These are phyloP conservation scores for Antennarius striatus DNA, from an alignment of 2,113 vertebrate species.

Conservation along the genomic window DNA sequence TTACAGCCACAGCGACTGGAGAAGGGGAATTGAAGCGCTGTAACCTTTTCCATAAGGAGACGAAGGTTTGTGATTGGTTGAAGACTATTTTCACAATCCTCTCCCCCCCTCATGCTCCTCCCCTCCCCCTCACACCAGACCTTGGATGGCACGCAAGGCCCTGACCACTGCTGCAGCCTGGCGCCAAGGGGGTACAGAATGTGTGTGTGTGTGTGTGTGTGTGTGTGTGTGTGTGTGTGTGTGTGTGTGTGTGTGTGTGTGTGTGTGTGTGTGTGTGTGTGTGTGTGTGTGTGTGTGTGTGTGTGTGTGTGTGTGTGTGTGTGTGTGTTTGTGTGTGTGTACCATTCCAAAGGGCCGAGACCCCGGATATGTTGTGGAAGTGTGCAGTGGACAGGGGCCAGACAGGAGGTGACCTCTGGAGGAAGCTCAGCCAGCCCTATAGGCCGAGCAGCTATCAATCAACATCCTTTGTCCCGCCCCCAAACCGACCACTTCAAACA, in stretches of 20 bases:
- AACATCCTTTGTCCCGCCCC: conserved; percentile 61
- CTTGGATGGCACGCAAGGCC: conserved; percentile 66
- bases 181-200: conserved; percentile 59
- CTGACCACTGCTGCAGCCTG: conserved; percentile 68
- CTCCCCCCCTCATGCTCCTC: conserved; percentile 28
- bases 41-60: conserved; percentile 69
- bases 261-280: not conserved
- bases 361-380: conserved; percentile 81
- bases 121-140: conserved; percentile 44
- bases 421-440: conserved; percentile 71
- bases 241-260: too few relatives aligned
- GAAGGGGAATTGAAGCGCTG: conserved; percentile 24
- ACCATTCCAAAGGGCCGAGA: conserved; percentile 53
- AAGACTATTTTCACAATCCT: conserved; percentile 50
- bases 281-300: conserved; percentile 31
- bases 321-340: conserved; percentile 24
- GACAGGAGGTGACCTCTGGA: conserved; percentile 80
- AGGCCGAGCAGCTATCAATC: conserved; percentile 76
- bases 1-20: conserved; percentile 38
- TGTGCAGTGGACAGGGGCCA: conserved; percentile 81
- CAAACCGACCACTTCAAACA: conserved; percentile 68
- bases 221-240: conserved; percentile 21
- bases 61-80: conserved; percentile 47
- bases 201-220: conserved; percentile 25
- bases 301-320: conserved; percentile 21